A percentile compares a stretch with the other conserved stretches of the same genome.
These are phyloP conservation scores for Solenopsis fugax DNA, from an alignment of 1,140 invertebrate species.

Conservation along the genomic window DNA sequence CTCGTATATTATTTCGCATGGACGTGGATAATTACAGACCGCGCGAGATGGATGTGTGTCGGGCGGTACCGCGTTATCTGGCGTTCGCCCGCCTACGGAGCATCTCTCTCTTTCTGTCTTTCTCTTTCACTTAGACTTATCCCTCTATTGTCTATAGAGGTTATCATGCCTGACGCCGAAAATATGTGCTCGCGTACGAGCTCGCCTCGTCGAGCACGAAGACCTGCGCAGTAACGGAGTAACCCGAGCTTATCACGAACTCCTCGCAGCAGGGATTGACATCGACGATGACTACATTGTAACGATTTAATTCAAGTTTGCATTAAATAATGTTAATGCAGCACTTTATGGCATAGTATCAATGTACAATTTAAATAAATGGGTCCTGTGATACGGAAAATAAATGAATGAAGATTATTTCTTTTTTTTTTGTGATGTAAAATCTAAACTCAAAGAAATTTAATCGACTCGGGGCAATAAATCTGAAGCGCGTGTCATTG, in stretches of 20 bases:
- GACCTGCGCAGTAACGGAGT: conserved; percentile 1
- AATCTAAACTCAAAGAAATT: not conserved
- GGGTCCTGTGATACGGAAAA: not conserved
- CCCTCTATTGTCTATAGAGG: conserved; percentile 75
- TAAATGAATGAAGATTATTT: not conserved
- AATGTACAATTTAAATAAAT: not conserved
- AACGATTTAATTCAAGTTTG: not conserved
- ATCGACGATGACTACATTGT: not conserved
- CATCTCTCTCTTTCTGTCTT: conserved; percentile 41
- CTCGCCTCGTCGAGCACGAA: conserved; percentile 34
- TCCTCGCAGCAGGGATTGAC: not conserved
- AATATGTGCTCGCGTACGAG: conserved; percentile 57
- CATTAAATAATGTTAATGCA: not conserved
- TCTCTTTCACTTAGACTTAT: conserved; percentile 69
- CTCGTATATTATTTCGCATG: conserved; percentile 64
- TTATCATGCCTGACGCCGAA: conserved; percentile 52
- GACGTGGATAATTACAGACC: conserved; percentile 82
- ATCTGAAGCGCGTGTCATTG: not conserved
- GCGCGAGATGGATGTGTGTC: conserved; percentile 81
- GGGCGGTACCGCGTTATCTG: conserved; percentile 79
- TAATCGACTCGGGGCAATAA: not conserved
- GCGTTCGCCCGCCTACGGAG: conserved; percentile 77
- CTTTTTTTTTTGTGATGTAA: not conserved
- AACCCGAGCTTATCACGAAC: conserved; percentile 19
- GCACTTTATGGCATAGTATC: not conserved